Conservation (phyloP, 2,797 vertebrate species). For the Euphonia xanthogaster region DNA sequence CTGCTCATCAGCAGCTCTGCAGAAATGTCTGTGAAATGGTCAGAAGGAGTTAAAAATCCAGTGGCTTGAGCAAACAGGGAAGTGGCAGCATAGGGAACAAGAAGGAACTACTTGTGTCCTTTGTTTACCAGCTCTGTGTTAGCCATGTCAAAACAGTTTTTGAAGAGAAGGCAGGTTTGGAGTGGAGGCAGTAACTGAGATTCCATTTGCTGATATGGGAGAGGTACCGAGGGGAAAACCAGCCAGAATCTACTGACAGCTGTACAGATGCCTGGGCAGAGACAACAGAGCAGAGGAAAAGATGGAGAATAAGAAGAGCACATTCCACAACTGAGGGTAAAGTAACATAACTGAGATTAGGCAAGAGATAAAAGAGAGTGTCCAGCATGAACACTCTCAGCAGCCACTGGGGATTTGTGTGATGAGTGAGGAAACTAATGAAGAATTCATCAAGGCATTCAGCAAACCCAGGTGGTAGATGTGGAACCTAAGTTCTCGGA, state of each 20-base stretch:
- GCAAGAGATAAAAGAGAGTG: not conserved
- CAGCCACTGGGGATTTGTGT: not conserved
- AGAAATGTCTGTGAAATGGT: not conserved
- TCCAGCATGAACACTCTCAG: not conserved
- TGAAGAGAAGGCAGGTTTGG: not conserved
- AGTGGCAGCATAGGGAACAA: not conserved
- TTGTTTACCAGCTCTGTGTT: not conserved
- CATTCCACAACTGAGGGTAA: not conserved
- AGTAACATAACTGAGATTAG: not conserved
- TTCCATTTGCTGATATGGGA: not conserved
- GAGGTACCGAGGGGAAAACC: not conserved
- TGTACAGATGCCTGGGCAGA: not conserved
- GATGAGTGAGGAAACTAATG: not conserved
- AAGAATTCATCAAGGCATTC: not conserved
- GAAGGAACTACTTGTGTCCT: not conserved
- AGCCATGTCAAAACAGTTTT: not conserved
- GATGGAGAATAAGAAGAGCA: not conserved
- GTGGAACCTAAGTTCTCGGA: rapidly evolving
- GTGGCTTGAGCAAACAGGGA: not conserved
- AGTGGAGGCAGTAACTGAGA: not conserved
- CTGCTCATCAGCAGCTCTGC: not conserved
- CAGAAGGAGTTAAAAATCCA: not conserved
- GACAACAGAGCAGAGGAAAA: not conserved
- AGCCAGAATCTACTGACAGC: not conserved
- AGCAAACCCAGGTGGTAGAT: not conserved